Conservation (phyloP, 2,888 invertebrate genomes). For the Coleophora deauratella region DNA sequence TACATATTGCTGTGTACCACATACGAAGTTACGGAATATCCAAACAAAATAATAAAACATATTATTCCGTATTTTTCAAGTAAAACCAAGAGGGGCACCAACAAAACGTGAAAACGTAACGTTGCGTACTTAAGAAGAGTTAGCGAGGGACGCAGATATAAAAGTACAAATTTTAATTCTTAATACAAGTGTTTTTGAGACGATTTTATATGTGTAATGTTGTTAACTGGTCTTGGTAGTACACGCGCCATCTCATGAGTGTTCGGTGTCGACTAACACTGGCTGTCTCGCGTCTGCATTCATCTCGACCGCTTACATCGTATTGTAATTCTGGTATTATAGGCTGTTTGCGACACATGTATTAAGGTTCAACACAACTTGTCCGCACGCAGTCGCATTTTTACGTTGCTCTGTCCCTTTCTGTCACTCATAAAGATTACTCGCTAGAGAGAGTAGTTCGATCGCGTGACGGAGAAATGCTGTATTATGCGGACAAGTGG, state of each 20-base stretch:
- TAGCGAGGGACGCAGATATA: slow-evolving; percentile 38
- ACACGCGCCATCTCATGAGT: slow-evolving; percentile 56
- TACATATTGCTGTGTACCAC: no score
- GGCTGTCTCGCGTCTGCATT: slow-evolving; percentile 17
- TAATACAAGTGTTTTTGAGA: slow-evolving; percentile 21
- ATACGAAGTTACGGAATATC: not conserved
- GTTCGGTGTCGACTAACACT: slow-evolving; percentile 64
- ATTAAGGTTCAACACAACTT: no score
- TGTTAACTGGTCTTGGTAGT: slow-evolving; percentile 64
- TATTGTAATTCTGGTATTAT: no score
- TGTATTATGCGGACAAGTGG: no score
- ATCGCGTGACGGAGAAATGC: no score
- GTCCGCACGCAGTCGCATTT: no score
- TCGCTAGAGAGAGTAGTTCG: no score
- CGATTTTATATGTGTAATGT: slow-evolving; percentile 40
- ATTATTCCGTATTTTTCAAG: slow-evolving; percentile 56
- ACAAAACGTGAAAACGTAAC: slow-evolving; percentile 52
- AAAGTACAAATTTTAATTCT: slow-evolving; percentile 37
- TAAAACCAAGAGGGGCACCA: slow-evolving; percentile 58
- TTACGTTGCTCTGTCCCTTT: no score
- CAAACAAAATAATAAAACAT: no score
- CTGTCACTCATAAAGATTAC: no score
- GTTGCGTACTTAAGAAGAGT: slow-evolving; percentile 38
- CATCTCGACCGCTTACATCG: no score
- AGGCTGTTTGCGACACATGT: no score